A percentile compares a stretch with the other conserved stretches of the same genome.
Conservation (phyloP, 2,888 invertebrate species). For the Harpalus rubripes region DNA sequence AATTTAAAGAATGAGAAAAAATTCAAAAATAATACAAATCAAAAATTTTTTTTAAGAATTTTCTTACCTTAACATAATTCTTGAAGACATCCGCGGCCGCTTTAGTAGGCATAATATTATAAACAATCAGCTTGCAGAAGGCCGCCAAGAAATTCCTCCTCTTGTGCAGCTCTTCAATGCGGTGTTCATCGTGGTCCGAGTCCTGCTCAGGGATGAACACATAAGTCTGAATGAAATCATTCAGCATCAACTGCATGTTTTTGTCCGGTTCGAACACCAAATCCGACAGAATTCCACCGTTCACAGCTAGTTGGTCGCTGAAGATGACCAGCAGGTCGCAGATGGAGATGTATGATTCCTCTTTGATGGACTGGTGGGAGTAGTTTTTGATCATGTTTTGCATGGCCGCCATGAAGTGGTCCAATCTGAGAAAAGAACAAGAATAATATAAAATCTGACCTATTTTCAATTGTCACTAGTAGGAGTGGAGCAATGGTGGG, state of each 20-base stretch:
- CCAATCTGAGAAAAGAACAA: neutral
- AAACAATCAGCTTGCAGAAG: constrained; percentile 98
- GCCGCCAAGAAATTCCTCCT: constrained; percentile 96
- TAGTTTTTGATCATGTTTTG: constrained; percentile 84
- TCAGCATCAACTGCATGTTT: constrained; percentile 89
- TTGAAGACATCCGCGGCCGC: constrained; percentile 97
- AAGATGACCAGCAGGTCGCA: constrained; percentile 97
- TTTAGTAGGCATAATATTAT: constrained; percentile 96
- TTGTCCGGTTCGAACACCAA: constrained; percentile 91
- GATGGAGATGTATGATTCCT: constrained; percentile 95
- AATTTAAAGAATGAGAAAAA: neutral
- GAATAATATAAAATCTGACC: no score
- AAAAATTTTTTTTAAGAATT: no score
- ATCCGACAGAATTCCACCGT: constrained; percentile 78
- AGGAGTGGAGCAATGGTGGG: no score
- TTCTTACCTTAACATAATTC: constrained; percentile 93
- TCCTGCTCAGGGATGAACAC: constrained; percentile 96
- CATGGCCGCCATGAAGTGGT: constrained; percentile 63
- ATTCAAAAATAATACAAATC: neutral
- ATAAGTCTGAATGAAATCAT: constrained; percentile 94
- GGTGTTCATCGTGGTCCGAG: constrained; percentile 96
- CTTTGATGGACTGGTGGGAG: constrained; percentile 84
- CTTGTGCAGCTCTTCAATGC: constrained; percentile 98
- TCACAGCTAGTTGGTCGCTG: constrained; percentile 86
- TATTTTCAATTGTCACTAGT: no score